These are phyloP conservation scores for Sitodiplosis mosellana DNA, from an alignment of 1,140 invertebrate genomes.

Conservation along the genomic window DNA sequence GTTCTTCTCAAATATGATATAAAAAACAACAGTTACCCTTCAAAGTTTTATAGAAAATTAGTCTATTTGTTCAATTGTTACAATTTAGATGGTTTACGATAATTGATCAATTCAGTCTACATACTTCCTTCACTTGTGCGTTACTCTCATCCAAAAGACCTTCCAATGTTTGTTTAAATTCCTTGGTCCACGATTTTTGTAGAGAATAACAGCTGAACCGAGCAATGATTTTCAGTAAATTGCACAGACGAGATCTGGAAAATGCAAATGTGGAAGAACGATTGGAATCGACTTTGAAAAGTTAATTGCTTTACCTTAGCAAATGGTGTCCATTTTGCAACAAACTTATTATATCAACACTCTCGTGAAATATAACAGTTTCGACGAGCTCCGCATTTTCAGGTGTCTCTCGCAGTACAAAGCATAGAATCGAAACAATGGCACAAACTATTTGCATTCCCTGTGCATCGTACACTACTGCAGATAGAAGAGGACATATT, in stretches of 20 bases:
- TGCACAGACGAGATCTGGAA: slow-evolving; percentile 32
- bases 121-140: slow-evolving; percentile 30
- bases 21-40: too few species aligned
- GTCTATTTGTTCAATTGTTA: too few species aligned
- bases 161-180: slow-evolving; percentile 32
- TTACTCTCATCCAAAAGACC: slow-evolving; percentile 30
- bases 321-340: slow-evolving; percentile 38
- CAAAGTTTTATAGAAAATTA: too few species aligned
- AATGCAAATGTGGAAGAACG: neutral
- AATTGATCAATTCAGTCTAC: too few species aligned
- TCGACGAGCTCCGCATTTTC: slow-evolving; percentile 57
- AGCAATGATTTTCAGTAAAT: slow-evolving; percentile 42
- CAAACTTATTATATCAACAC: slow-evolving; percentile 35
- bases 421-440: slow-evolving; percentile 42
- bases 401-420: slow-evolving; percentile 50
- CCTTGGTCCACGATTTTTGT: slow-evolving; percentile 37
- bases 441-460: slow-evolving; percentile 44
- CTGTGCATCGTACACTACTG: slow-evolving; percentile 37
- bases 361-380: slow-evolving; percentile 38
- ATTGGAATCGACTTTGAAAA: neutral
- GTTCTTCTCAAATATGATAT: too few species aligned
- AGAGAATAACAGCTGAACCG: slow-evolving; percentile 42
- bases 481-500: slow-evolving; percentile 15
- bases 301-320: slow-evolving; percentile 25
- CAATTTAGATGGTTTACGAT: too few species aligned